Evolutionary conservation across 2,888 invertebrate species (phyloP), one percentile per base, ranked within the genome.

Genomic region (Rhabditoides inermis): DNA sequence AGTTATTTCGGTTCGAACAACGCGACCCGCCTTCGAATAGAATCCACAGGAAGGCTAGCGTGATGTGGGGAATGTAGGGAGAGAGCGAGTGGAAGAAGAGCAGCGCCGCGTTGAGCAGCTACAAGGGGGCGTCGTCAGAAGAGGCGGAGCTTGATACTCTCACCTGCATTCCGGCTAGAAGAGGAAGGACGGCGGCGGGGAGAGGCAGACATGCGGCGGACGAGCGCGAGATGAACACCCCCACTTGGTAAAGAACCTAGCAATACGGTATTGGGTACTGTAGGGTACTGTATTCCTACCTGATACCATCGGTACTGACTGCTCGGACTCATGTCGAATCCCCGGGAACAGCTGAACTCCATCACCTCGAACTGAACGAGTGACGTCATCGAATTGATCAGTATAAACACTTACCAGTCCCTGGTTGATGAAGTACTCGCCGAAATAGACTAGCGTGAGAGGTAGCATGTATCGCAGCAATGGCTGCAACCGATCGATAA

Each of bases 401-500:
- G 10, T 32, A 12, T 7, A 32, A 32, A 2, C 10, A 45, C 83
- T 82, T 77, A 87, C 87, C 82, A 88, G 77, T 68, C 88, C 88
- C 77, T 88, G 88, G 78, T 88, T 88, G 61, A 89, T 88, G 71
- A 87, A 86, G 77, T 88, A 88, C 72, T 89, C 88, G 63, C 86
- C 86, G 63, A 87, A 82, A 74, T 88, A 88, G 1, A 89, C 88
- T 41, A 85, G 70, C 0, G 83, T 82, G 45, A 89, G 78, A 0
- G 88, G 88, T 48, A 88, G 70, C 84, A 88, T 87, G 73, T 84
- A 88, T 68, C 83, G 84, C 39, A 86, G 55, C 40, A 88, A 77
- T 1, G 77, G 76, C 77, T 68, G 45, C 10, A 55, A 36, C 2
- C n/a, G n/a, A n/a, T n/a, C n/a, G n/a, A n/a, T n/a, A n/a, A n/a